Percentiles rank a stretch among this genome's conserved stretches.
Evolutionary conservation across 2,797 vertebrate genomes (phyloP).

Genomic region (Spatula clypeata): DNA sequence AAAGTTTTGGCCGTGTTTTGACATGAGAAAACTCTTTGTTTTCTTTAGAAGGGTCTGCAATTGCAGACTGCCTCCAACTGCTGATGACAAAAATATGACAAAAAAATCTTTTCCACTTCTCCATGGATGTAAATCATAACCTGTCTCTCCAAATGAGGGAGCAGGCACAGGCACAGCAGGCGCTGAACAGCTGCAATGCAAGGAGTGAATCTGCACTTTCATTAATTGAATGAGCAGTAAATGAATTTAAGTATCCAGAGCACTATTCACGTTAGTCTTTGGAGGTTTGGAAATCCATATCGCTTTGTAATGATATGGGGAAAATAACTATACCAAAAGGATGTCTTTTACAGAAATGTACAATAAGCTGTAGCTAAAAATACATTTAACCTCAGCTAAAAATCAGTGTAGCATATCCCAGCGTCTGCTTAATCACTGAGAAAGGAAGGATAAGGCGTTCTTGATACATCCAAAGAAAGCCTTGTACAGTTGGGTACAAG

Average conservation of each 20-base stretch:
- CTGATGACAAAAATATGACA: conserved; percentile 16
- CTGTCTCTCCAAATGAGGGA: not conserved
- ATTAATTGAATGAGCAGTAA: not conserved
- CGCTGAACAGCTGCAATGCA: not conserved
- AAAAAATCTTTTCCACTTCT: not conserved
- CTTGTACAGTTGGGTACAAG: not conserved
- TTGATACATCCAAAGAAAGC: not conserved
- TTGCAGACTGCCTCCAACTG: not conserved
- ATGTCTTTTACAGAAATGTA: not conserved
- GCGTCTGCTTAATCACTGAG: not conserved
- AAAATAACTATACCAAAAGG: not conserved
- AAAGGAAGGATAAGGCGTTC: not conserved
- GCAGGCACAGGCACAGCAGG: not conserved
- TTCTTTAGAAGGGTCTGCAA: not conserved
- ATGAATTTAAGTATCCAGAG: not conserved
- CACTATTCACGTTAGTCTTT: not conserved
- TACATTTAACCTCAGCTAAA: not conserved
- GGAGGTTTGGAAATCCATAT: conserved; percentile 26
- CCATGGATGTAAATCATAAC: not conserved
- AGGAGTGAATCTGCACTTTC: not conserved
- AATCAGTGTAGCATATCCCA: not conserved
- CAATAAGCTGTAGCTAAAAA: not conserved
- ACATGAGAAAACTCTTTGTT: not conserved
- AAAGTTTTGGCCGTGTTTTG: not conserved
- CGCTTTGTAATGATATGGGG: not conserved